These are phyloP conservation scores for Syrista parreyssii DNA, from an alignment of 2,888 invertebrate genomes.

Conservation along the genomic window DNA sequence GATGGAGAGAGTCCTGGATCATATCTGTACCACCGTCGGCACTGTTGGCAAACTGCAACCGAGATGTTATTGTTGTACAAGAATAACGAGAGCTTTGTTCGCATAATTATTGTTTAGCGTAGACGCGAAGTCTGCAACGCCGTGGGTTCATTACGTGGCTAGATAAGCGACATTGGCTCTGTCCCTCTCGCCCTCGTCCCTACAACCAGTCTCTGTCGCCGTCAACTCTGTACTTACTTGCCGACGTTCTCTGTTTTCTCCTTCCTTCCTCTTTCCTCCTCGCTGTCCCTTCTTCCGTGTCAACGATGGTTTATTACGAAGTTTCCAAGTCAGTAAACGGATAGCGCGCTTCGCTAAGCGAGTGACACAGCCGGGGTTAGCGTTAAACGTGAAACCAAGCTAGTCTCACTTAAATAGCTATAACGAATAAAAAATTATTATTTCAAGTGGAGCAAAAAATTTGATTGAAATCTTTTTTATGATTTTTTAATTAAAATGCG, in stretches of 20 bases:
- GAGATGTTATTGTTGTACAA: not conserved
- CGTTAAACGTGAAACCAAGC: not conserved
- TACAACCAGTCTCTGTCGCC: not conserved
- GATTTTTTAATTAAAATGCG: not conserved
- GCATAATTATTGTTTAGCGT: not conserved
- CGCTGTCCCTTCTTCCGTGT: not conserved
- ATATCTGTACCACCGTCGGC: not conserved
- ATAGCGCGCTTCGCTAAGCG: not conserved
- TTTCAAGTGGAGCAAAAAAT: not conserved
- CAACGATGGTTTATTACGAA: not conserved
- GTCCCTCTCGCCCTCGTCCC: not conserved
- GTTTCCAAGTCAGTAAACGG: not conserved
- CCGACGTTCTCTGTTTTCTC: not conserved
- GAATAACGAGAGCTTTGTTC: not conserved
- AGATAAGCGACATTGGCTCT: not conserved
- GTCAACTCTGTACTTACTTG: not conserved
- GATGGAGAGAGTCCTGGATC: not conserved
- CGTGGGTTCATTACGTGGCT: conserved; percentile 1
- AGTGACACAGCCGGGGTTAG: not conserved
- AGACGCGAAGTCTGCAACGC: not conserved
- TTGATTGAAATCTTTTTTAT: not conserved
- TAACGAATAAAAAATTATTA: not conserved
- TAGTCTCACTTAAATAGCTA: not conserved
- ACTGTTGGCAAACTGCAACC: not conserved
- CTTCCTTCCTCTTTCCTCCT: not conserved